phyloP scores from a whole-genome alignment of 2,888 invertebrate species.

The Drosophila bunnanda region DNA sequence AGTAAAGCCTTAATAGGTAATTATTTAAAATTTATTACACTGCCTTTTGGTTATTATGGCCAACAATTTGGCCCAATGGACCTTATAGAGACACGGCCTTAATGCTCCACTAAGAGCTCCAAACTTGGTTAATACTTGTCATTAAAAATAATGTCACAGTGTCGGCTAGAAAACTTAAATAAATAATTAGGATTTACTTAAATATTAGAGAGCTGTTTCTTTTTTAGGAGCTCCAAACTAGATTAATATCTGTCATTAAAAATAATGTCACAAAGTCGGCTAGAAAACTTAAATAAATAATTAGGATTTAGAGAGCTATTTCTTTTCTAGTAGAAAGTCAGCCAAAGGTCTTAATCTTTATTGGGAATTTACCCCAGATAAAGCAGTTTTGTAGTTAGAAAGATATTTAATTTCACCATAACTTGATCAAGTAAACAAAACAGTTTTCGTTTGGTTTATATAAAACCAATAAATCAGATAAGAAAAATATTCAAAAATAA shows the following conservation, averaged over 20 bases:
- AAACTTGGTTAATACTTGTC: not conserved
- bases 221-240: not conserved
- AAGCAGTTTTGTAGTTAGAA: not conserved
- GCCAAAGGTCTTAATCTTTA: constrained; percentile 4
- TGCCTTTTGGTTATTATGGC: constrained; percentile 67
- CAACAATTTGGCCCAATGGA: constrained; percentile 42
- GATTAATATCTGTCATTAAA: constrained; percentile 4
- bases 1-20: constrained; percentile 82
- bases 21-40: constrained; percentile 84
- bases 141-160: constrained; percentile 9
- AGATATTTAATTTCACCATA: constrained; percentile 21
- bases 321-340: no score
- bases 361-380: constrained; percentile 14
- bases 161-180: not conserved
- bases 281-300: not conserved
- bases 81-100: constrained; percentile 29
- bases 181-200: no score
- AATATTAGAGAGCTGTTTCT: not conserved
- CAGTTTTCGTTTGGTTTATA: constrained; percentile 20
- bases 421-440: constrained; percentile 2
- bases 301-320: no score
- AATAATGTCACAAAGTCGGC: not conserved
- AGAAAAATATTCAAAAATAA: constrained; percentile 12
- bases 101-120: constrained; percentile 9
- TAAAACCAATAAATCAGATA: constrained; percentile 34